Evolutionary conservation across 2,888 invertebrate genomes (phyloP), one percentile per base, ranked within the genome.

Genomic region (Epinotia bilunana): DNA sequence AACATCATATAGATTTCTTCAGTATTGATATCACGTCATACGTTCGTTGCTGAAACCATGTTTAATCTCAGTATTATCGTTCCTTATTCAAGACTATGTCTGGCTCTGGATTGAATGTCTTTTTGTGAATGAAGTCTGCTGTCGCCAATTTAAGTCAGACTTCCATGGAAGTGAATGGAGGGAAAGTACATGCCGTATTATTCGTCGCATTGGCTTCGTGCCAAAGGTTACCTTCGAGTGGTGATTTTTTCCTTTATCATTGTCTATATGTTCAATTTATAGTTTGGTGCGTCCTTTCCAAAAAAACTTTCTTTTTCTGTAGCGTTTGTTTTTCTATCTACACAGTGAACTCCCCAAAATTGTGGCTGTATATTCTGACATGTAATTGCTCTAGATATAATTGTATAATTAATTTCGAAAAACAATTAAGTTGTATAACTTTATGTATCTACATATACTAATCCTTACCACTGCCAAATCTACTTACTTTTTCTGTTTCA

Each of bases 101-200:
- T 33, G 57, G 39, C 7, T 73, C 65, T 61, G 23, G 53, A 55
- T 55, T 23, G 62, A 55, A 67, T 28, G 20, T 39, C 43, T 64
- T 58, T 53, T 70, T 64, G 63, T 74, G 70, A 75, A 75, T 75
- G 71, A 74, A 74, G 60, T 65, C 46, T 49, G 53, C 18, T 28
- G 53, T 60, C 57, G 74, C 63, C 49, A 71, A 61, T 61, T 65
- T 57, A 49, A 70, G 63, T 39, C 71, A 65, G 71, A 55, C 55
- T 53, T 18, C 65, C 71, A 43, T 65, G 61, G 61, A 49, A 55
- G 43, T 18, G 65, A 65, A 65, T 65, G 65, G 18, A 61, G 61
- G 39, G 33, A 65, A 74, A 43, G 49, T 74, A 58, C 60, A 49
- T 55, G 60, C 39, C 60, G 43, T 71, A 61, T 74, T 65, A 74